Conservation (phyloP, 2,797 vertebrate genomes). For the Chiloscyllium punctatum region DNA sequence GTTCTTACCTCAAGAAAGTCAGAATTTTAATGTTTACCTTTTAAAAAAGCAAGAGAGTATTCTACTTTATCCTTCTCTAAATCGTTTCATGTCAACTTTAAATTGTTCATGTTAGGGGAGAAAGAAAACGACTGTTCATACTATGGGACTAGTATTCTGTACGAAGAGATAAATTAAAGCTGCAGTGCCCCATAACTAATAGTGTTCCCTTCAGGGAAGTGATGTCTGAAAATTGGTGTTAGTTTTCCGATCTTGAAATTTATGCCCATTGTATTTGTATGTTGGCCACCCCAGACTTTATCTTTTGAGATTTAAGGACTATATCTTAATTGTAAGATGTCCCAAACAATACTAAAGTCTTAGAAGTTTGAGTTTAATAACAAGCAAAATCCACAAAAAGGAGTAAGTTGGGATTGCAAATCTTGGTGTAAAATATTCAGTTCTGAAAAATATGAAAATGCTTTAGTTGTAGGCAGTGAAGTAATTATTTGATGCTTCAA, state of each 20-base stretch:
- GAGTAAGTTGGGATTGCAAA: background rate
- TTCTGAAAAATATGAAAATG: background rate
- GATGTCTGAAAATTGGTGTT: background rate
- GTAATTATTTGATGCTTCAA: background rate
- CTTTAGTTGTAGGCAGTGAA: background rate
- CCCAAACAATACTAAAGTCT: background rate
- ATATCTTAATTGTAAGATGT: background rate
- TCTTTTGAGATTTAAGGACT: background rate
- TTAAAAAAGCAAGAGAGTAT: background rate
- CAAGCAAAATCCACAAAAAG: background rate
- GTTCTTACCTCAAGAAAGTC: background rate
- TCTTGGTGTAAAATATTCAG: background rate
- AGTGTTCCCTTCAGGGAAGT: background rate
- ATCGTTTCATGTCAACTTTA: background rate
- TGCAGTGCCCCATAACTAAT: background rate
- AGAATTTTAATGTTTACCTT: background rate
- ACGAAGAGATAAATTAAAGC: background rate
- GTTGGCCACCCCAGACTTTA: too few relatives aligned
- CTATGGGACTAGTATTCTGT: background rate
- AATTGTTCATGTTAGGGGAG: background rate
- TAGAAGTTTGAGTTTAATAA: background rate
- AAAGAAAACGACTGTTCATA: background rate
- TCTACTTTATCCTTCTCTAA: background rate
- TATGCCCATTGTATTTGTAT: too few relatives aligned
- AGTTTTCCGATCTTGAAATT: slow-evolving; percentile 21